Conservation (phyloP, 2,113 vertebrate genomes). For the Turnix velox region DNA sequence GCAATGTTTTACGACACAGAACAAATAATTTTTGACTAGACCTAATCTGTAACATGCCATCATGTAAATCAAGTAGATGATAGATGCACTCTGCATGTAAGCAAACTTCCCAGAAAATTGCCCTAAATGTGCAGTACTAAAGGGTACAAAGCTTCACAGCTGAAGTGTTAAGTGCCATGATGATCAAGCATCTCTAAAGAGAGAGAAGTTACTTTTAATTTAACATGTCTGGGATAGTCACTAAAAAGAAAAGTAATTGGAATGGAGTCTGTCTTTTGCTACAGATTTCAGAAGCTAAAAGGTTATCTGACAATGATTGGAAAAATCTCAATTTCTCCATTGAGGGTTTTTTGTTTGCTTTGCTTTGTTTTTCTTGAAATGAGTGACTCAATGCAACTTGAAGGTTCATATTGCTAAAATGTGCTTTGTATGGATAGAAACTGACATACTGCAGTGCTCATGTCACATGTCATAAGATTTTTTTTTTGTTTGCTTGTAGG, state of each 20-base stretch:
- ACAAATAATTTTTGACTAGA: background rate
- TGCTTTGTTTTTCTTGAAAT: background rate
- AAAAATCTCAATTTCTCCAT: background rate
- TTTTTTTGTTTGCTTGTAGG: background rate
- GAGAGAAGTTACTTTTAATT: background rate
- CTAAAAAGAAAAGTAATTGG: background rate
- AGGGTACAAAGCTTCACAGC: background rate
- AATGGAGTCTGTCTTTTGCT: background rate
- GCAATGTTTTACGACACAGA: background rate
- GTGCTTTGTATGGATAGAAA: background rate
- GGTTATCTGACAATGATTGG: background rate
- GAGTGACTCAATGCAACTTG: background rate
- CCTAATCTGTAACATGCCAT: background rate
- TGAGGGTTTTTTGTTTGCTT: background rate
- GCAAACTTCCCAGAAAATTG: background rate
- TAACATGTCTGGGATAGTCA: background rate
- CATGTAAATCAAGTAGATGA: background rate
- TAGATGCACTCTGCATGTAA: background rate
- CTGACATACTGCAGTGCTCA: background rate
- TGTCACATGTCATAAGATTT: background rate
- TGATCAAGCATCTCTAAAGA: rapidly evolving
- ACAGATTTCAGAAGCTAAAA: background rate
- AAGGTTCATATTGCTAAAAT: background rate
- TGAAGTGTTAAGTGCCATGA: background rate
- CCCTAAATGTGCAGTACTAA: background rate